These are phyloP conservation scores for Drosophila subquinaria DNA, from an alignment of 2,888 invertebrate species.

Conservation along the genomic window DNA sequence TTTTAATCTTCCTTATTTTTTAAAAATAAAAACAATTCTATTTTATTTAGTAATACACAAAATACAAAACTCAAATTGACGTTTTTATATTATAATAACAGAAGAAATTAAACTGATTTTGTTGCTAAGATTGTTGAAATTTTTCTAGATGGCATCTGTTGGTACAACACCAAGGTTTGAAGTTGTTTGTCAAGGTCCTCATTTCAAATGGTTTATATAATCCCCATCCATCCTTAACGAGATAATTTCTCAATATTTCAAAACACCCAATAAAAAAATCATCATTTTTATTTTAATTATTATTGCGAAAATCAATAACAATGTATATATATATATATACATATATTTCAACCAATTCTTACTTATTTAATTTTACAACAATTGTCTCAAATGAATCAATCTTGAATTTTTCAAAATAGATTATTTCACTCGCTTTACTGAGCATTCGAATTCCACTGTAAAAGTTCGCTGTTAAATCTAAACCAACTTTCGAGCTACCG, in stretches of 20 bases:
- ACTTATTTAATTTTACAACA: constrained; percentile 88
- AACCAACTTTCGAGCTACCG: constrained; percentile 87
- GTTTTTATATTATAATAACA: background rate
- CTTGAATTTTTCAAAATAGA: constrained; percentile 85
- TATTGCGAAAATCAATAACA: constrained; percentile 33
- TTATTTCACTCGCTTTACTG: constrained; percentile 64
- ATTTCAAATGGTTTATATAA: too few species aligned
- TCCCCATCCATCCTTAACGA: background rate
- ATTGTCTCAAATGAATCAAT: constrained; percentile 88
- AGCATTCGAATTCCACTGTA: constrained; percentile 88
- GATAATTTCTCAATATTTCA: background rate
- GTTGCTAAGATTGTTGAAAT: background rate
- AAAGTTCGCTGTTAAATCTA: constrained; percentile 91
- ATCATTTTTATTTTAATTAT: constrained; percentile 10
- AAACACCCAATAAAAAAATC: background rate
- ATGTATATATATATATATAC: constrained; percentile 6
- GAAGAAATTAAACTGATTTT: background rate
- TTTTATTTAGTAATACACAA: constrained; percentile 51
- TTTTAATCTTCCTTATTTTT: constrained; percentile 46
- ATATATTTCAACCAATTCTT: constrained; percentile 10
- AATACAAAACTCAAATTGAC: constrained; percentile 1
- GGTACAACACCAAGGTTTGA: background rate
- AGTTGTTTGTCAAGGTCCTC: too few species aligned
- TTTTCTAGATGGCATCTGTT: background rate
- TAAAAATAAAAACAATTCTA: constrained; percentile 49